Evolutionary conservation across 2,797 vertebrate genomes (phyloP), one percentile per base, ranked within the genome.

Genomic region (Hyperoplus immaculatus): DNA sequence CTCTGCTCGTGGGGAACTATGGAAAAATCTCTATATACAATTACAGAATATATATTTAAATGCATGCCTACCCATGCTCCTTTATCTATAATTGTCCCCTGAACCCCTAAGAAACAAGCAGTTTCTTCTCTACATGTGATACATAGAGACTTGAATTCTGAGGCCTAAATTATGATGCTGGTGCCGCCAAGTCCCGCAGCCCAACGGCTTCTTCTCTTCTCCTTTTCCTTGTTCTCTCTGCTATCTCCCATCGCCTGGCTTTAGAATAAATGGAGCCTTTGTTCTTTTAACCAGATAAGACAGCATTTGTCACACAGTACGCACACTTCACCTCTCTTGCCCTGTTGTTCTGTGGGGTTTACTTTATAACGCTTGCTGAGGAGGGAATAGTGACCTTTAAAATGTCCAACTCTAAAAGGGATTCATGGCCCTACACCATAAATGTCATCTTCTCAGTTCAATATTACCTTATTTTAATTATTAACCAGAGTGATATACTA

Each of bases 261-360:
- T 56, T 13, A 38, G 47, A 4, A 84, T 29, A 55, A 90, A 75
- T 47, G 77, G 29, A 82, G 67, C 67, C 72, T 77, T 79, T 87
- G 83, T 86, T 83, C 76, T 60, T 62, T 61, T n/a, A 50, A 62
- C 62, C 8, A 42, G 66, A 85, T 75, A 58, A 66, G 68, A 69
- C 5, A 43, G 29, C 51, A 61, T 86, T 78, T 80, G 42, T 77
- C 73, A 60, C 36, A 3, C 59, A 69, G 62, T 58, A 51, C 4
- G 0, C 67, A 61, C 51, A 43, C 66, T 55, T 82, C 4, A 75
- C 60, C 51, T 73, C 59, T 45, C 61, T 76, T 39, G 8, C 21
- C 51, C 68, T 8, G 69, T 12, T 0, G 38, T 51, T 73, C 57
- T 50, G 61, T 50, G 18, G 43, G 83, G 64, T 50, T 76, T 3